Evolutionary conservation across 2,888 invertebrate species (phyloP), one percentile per base, ranked within the genome.

Genomic region (Heliconius ethilla): DNA sequence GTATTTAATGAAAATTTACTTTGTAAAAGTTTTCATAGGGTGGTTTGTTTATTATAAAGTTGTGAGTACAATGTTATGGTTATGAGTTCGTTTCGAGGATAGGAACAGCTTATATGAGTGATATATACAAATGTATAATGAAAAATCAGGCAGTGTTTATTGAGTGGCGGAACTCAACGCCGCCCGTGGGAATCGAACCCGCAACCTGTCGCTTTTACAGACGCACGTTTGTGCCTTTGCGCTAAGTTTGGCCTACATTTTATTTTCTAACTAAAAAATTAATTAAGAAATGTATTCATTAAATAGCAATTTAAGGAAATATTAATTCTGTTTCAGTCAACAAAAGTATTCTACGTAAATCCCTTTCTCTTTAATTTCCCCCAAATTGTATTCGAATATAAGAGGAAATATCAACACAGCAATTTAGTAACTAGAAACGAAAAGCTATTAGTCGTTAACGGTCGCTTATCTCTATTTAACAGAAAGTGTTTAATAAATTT

Each of bases 401-500:
- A 63, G 63, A 25, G 18, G 10, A 63, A 73, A 15, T 25, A 62
- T 74, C 40, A 62, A 63, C 63, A 63, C 45, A 74, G 65, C 62
- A 74, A 65, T 74, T 45, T 9, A 65, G 63, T 63, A 65, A 74
- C 7, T 33, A 72, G n/a, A 74, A 62, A 27, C 67, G 74, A 74
- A 77, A 74, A 69, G 66, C 74, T 77, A 77, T 75, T 72, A 76
- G 75, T 80, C 75, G 66, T 78, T 78, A 81, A 76, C 79, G 72
- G 73, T 72, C 70, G 63, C 80, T 82, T 81, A 80, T 81, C 82
- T 80, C 78, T 75, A 80, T 78, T 80, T 78, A 75, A 73, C 80
- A 81, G 80, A 80, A 81, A 75, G 11, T 75, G 81, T 66, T 82
- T 80, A 82, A 82, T 83, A 82, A 82, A 82, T 83, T 82, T 76